phyloP scores from a whole-genome alignment of 2,113 vertebrate species.

The Scortum barcoo region DNA sequence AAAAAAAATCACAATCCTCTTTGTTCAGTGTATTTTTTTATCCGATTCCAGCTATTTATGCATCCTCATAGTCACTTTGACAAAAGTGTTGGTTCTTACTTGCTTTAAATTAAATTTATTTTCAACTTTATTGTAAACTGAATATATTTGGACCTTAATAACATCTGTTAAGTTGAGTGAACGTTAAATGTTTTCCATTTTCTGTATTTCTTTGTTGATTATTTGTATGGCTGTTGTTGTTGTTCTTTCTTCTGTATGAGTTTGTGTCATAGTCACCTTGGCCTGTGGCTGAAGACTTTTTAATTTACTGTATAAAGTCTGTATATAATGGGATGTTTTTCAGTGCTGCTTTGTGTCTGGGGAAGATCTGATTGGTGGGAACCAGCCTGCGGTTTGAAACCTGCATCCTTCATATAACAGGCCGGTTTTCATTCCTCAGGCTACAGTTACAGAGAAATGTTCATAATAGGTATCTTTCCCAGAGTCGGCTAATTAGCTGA shows the following conservation, averaged over 20 bases:
- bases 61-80: too few relatives aligned
- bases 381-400: background rate
- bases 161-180: too few relatives aligned
- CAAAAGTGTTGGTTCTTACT: background rate
- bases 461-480: background rate
- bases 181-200: too few relatives aligned
- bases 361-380: background rate
- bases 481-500: slow-evolving; percentile 30
- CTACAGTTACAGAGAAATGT: slow-evolving; percentile 2
- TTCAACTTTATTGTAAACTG: background rate
- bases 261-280: background rate
- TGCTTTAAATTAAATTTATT: background rate
- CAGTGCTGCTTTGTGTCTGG: background rate
- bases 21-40: background rate
- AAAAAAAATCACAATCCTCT: background rate
- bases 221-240: too few relatives aligned
- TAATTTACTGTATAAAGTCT: background rate
- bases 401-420: background rate
- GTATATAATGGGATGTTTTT: background rate
- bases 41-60: too few relatives aligned
- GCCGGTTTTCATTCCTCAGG: background rate
- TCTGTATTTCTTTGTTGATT: too few relatives aligned
- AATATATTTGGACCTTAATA: background rate
- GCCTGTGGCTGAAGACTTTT: background rate
- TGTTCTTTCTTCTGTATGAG: too few relatives aligned